phyloP scores from a whole-genome alignment of 2,113 vertebrate species.

The Hypocryptadius cinnamomeus region DNA sequence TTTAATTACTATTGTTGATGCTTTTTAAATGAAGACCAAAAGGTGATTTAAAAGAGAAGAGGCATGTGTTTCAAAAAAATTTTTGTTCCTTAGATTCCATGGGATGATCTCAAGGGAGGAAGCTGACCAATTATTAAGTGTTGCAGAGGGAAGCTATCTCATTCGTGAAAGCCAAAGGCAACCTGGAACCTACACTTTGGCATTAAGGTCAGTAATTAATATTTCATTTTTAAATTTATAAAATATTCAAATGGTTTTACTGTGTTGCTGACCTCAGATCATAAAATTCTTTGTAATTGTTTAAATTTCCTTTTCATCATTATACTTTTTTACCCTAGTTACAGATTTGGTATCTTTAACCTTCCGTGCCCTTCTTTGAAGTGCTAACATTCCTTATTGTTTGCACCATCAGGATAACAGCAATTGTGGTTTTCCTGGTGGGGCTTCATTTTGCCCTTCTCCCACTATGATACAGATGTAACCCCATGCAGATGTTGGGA shows the following conservation, averaged over 20 bases:
- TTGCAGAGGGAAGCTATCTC: constrained; percentile 96
- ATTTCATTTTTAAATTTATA: constrained; percentile 18
- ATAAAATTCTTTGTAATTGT: neutral
- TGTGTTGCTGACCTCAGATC: neutral
- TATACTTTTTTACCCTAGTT: constrained; percentile 33
- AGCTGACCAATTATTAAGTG: too few relatives aligned
- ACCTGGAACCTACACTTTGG: constrained; percentile 95
- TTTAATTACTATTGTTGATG: neutral
- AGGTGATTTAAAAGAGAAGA: neutral
- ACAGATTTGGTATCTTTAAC: constrained; percentile 41
- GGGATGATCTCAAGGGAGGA: constrained; percentile 98
- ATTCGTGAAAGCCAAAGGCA: constrained; percentile 98
- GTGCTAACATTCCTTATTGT: neutral
- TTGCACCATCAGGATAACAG: neutral
- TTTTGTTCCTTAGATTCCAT: constrained; percentile 83
- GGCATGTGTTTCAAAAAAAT: neutral
- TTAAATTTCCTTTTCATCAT: neutral
- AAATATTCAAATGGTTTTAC: constrained; percentile 42
- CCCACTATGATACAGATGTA: neutral
- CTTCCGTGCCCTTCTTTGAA: neutral
- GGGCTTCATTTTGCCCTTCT: neutral
- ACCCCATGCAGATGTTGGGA: neutral
- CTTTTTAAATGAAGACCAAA: neutral
- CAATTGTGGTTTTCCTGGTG: neutral
- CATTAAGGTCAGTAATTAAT: constrained; percentile 84